These are phyloP conservation scores for Prenolepis imparis DNA, from an alignment of 2,888 invertebrate genomes.

Conservation along the genomic window DNA sequence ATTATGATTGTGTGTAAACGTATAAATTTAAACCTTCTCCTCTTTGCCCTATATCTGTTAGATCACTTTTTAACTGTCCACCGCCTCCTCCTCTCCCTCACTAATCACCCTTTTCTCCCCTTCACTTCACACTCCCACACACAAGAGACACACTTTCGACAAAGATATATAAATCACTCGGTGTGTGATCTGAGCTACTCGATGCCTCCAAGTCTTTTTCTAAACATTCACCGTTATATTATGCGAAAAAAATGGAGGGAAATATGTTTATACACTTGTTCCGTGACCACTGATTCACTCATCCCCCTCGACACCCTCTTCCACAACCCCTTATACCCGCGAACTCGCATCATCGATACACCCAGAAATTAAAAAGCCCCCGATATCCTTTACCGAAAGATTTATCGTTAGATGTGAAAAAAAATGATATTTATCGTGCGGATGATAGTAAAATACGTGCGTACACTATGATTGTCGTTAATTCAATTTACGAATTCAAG, in stretches of 20 bases:
- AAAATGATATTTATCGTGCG: conserved; percentile 84
- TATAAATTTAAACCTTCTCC: conserved; percentile 75
- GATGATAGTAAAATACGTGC: conserved; percentile 78
- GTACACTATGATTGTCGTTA: conserved; percentile 84
- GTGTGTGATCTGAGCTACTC: conserved; percentile 78
- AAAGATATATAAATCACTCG: conserved; percentile 70
- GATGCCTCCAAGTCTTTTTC: conserved; percentile 79
- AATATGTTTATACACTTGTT: conserved; percentile 72
- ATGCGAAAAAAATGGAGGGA: conserved; percentile 63
- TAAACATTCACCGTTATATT: conserved; percentile 79
- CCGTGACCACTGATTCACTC: conserved; percentile 57
- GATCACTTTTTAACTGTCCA: conserved; percentile 65
- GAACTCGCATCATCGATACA: conserved; percentile 64
- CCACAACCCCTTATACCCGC: conserved; percentile 36
- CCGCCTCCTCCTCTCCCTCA: conserved; percentile 31
- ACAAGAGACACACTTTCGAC: conserved; percentile 43
- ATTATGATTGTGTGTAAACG: conserved; percentile 84
- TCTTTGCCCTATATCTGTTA: conserved; percentile 68
- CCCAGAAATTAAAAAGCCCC: conserved; percentile 62
- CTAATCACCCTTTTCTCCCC: conserved; percentile 43
- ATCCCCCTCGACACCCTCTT: not conserved
- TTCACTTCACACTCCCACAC: conserved; percentile 27
- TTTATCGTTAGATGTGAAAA: conserved; percentile 85
- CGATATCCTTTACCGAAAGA: conserved; percentile 74
- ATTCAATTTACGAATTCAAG: conserved; percentile 76